phyloP scores from a whole-genome alignment of 2,113 vertebrate species.

The Chloroceryle aenea region DNA sequence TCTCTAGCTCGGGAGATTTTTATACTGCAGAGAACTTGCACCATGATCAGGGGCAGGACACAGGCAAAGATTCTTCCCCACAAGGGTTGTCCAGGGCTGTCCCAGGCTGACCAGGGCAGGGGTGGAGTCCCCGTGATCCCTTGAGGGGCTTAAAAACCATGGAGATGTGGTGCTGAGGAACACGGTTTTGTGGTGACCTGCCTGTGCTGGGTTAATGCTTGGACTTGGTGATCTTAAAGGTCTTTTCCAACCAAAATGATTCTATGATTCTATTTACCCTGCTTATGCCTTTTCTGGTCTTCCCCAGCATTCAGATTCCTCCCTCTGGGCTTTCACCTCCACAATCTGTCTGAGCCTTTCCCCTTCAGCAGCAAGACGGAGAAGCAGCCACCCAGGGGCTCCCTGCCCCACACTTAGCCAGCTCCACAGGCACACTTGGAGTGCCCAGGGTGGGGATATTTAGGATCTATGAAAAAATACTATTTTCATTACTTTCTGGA shows the following conservation, averaged over 20 bases:
- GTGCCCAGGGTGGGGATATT: neutral
- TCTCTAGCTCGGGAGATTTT: neutral
- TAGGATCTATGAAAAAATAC: too few species aligned
- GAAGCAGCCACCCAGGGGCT: neutral
- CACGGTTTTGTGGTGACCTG: neutral
- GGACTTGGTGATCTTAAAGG: neutral
- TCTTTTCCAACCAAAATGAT: neutral
- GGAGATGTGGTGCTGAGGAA: neutral
- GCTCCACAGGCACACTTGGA: rapidly evolving
- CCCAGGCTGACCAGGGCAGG: neutral
- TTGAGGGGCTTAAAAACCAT: neutral
- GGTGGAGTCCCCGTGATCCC: neutral
- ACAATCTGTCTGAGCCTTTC: neutral
- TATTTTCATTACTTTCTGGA: too few species aligned
- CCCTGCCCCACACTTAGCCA: neutral
- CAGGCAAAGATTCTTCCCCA: neutral
- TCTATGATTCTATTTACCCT: neutral
- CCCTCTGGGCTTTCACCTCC: neutral
- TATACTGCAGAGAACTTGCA: rapidly evolving
- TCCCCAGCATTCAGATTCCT: neutral
- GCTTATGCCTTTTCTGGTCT: neutral
- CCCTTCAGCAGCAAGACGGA: neutral
- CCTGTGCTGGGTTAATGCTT: neutral
- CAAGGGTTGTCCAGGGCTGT: neutral
- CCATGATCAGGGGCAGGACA: neutral